phyloP scores from a whole-genome alignment of 92 coral and sea anemone species.

The Palythoa caribaeorum region DNA sequence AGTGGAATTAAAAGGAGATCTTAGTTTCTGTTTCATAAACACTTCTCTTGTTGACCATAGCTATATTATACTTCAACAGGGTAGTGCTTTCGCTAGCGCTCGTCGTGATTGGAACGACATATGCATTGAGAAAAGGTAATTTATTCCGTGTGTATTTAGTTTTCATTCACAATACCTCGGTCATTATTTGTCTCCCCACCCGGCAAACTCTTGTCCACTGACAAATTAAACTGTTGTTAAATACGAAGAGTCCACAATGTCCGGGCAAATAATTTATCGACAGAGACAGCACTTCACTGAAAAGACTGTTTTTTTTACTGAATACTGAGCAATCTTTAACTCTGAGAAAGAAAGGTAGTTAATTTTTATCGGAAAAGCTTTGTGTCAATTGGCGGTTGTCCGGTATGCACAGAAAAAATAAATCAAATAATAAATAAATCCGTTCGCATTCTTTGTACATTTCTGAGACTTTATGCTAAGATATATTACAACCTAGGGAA shows the following conservation, averaged over 20 bases:
- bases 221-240: neutral
- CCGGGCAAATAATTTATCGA: neutral
- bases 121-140: slow-evolving; percentile 30
- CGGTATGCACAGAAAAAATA: neutral
- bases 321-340: neutral
- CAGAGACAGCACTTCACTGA: neutral
- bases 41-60: neutral
- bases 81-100: neutral
- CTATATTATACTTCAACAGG: slow-evolving; percentile 23
- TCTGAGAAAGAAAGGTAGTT: neutral
- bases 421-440: neutral
- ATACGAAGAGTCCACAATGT: neutral
- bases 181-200: no score
- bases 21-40: neutral
- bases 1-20: slow-evolving; percentile 28
- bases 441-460: neutral
- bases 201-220: neutral
- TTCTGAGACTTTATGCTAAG: neutral
- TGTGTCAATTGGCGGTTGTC: neutral
- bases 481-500: neutral
- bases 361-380: neutral
- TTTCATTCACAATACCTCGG: neutral
- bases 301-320: neutral
- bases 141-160: neutral
- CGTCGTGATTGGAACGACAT: slow-evolving; percentile 15